Conservation (phyloP, 2,113 vertebrate genomes). For the Bos javanicus region DNA sequence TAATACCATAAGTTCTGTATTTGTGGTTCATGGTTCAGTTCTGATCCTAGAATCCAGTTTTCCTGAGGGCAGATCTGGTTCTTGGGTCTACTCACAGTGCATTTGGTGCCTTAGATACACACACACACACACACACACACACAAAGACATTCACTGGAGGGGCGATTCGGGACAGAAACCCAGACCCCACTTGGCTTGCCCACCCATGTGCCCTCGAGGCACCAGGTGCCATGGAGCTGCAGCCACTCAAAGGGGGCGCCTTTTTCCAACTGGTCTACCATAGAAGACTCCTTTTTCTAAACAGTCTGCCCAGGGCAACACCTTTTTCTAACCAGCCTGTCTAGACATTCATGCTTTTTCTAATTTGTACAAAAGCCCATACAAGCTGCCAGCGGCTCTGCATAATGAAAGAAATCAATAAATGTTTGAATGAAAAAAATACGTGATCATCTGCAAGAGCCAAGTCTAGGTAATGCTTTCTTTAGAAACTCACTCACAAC, state of each 20-base stretch:
- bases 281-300: background rate
- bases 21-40: background rate
- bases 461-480: background rate
- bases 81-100: background rate
- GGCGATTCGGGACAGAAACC: background rate
- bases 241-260: background rate
- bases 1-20: background rate
- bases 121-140: background rate
- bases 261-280: background rate
- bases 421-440: background rate
- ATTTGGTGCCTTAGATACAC: background rate
- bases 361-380: background rate
- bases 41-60: background rate
- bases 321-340: background rate
- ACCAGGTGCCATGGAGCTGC: accelerated
- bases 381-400: background rate
- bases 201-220: background rate
- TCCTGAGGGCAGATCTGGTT: background rate
- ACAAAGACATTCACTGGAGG: background rate
- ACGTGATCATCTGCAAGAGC: background rate
- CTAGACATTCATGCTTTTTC: background rate
- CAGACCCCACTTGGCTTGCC: background rate
- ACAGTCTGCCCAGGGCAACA: background rate
- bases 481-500: background rate
- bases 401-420: background rate